These are phyloP conservation scores for Brachionichthys hirsutus DNA, from an alignment of 2,113 vertebrate species.

Conservation along the genomic window DNA sequence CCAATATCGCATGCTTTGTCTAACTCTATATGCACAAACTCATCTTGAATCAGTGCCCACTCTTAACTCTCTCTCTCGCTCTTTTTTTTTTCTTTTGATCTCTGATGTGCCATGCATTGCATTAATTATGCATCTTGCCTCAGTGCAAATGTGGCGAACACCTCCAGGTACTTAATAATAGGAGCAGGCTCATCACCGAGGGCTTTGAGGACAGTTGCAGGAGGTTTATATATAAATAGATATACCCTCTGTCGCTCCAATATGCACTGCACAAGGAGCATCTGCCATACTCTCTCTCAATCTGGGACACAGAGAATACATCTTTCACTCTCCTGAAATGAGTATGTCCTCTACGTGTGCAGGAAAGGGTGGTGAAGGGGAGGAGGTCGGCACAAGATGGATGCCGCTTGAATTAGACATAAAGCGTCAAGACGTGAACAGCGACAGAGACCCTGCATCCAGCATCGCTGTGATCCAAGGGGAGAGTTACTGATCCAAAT, in stretches of 20 bases:
- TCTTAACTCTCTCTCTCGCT: slow-evolving; percentile 58
- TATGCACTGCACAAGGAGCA: slow-evolving; percentile 22
- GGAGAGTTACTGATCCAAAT: slow-evolving; percentile 63
- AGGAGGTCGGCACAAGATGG: slow-evolving; percentile 26
- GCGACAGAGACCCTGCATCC: slow-evolving; percentile 45
- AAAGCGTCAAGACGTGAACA: slow-evolving; percentile 36
- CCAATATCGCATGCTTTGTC: background rate
- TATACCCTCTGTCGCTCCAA: slow-evolving; percentile 3
- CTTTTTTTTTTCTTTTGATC: slow-evolving; percentile 70
- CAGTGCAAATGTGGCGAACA: slow-evolving; percentile 57
- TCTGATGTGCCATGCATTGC: slow-evolving; percentile 67
- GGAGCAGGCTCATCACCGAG: slow-evolving; percentile 50
- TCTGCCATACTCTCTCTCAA: slow-evolving; percentile 17
- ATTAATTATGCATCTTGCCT: slow-evolving; percentile 78
- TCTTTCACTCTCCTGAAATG: slow-evolving; percentile 35
- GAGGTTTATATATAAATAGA: slow-evolving; percentile 24
- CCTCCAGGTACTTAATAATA: slow-evolving; percentile 64
- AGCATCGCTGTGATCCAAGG: slow-evolving; percentile 34
- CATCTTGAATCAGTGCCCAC: slow-evolving; percentile 61
- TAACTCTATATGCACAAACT: slow-evolving; percentile 20
- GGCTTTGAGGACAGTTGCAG: slow-evolving; percentile 65
- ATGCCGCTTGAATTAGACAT: slow-evolving; percentile 39
- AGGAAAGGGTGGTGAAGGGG: slow-evolving; percentile 9
- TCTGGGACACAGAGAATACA: slow-evolving; percentile 27
- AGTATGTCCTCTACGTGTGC: background rate